Base-by-base conservation (phyloP, 2,113 vertebrate genomes). In the Porphyrio hochstetteri region DNA sequence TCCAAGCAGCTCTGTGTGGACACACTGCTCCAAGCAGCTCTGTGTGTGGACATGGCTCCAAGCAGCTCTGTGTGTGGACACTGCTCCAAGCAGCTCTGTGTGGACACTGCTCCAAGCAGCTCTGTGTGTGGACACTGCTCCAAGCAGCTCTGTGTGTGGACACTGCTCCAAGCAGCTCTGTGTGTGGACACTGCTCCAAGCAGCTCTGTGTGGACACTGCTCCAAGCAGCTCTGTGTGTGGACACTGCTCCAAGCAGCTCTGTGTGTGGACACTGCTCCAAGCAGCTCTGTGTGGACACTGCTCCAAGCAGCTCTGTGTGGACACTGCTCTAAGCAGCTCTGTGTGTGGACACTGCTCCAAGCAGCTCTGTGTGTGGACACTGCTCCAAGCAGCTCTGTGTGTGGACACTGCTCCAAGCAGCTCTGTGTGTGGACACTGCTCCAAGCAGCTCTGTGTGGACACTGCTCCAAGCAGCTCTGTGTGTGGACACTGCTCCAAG, bases 151-250 rank as follows among this genome's bases (percentile, higher is more conserved):
- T n/a, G 4, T 0, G 1, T 55, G 42, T 56, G 57, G 79, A 52
- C 50, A 3, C 4, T 0, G 5, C 74, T 92, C 46, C 56, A 21
- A 57, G 80, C 2, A 10, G 69, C 53, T n/a, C n/a, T n/a, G 4
- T 0, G 1, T 55, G 42, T 56, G 57, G 79, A 52, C 50, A 3
- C 4, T 0, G 5, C 74, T 92, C 46, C 56, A 21, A 57, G 80
- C 2, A 10, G 69, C 53, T n/a, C 4, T 0, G 1, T 55, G 42
- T 56, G 57, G 79, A 52, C 50, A 3, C 4, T 0, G 5, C 74
- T 92, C 46, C 56, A 21, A 57, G 80, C 2, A 10, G 69, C 53
- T n/a, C n/a, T n/a, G 4, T 0, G 1, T 55, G 42, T 56, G 57
- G 79, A 52, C 50, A 3, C 4, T 0, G 5, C 74, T 92, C 46